Evolutionary conservation across 2,797 vertebrate species (phyloP), one percentile per base, ranked within the genome.

Genomic region (Coregonus suidteri): DNA sequence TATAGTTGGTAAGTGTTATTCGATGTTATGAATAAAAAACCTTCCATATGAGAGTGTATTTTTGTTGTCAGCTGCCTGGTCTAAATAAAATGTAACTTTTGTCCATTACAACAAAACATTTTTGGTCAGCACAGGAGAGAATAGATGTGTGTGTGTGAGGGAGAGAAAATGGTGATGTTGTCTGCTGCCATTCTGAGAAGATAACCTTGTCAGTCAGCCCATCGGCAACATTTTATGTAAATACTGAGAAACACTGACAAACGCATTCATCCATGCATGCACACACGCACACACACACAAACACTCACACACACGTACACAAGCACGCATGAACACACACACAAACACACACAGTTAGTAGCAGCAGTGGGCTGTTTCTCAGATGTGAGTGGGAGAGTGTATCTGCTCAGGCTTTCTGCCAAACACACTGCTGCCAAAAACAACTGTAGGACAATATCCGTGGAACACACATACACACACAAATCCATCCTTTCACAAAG

Each of bases 141-240:
- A 47, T 13, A 47, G 9, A 3, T 47, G 41, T 47, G 41, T 11
- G 9, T 47, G 41, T 47, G 41, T 47, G 37, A 47, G 41, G 7
- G 41, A 47, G 41, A 9, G 2, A 47, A 47, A 47, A 47, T 47
- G 41, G 41, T 71, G 35, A 70, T 51, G 69, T 71, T 14, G n/a
- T 25, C 41, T 71, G 69, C 47, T 53, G 47, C 47, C 6, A 52
- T n/a, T 71, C 16, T n/a, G 20, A 18, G 37, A 81, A 62, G 78
- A 84, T 78, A 83, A 84, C 76, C 70, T 79, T 82, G 78, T 72
- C 76, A 72, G 76, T 71, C 37, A 75, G 54, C 75, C 64, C 56
- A 67, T 73, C n/a, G 37, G 35, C 15, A 47, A 31, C 16, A 51
- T 71, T 37, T 77, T 56, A 70, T 75, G 69, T 72, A 52, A 71